phyloP scores from a whole-genome alignment of 2,888 invertebrate species.

The Ichneumon xanthorius region DNA sequence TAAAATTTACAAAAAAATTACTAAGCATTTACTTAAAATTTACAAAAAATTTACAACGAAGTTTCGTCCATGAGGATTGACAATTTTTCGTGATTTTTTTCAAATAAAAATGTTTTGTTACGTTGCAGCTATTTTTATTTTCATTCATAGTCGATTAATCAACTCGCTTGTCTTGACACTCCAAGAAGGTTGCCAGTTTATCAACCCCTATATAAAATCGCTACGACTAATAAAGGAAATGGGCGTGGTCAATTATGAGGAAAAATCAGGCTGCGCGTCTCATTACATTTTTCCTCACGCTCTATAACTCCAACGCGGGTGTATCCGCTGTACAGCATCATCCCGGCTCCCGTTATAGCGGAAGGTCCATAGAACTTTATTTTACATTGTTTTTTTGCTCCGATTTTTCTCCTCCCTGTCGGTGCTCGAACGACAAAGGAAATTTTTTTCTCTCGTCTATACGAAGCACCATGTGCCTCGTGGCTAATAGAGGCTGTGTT shows the following conservation, averaged over 20 bases:
- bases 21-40: too few species aligned
- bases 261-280: slow-evolving; percentile 71
- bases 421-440: slow-evolving; percentile 56
- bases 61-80: neutral
- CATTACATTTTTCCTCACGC: slow-evolving; percentile 69
- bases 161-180: neutral
- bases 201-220: slow-evolving; percentile 48
- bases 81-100: neutral
- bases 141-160: neutral
- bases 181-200: slow-evolving; percentile 1
- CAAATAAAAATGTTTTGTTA: neutral
- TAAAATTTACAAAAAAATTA: too few species aligned
- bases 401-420: slow-evolving; percentile 2
- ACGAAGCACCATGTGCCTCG: slow-evolving; percentile 36
- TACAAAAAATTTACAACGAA: neutral
- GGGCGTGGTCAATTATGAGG: slow-evolving; percentile 66
- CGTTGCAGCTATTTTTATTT: neutral
- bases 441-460: slow-evolving; percentile 52
- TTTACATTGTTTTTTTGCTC: slow-evolving; percentile 39
- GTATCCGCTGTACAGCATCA: neutral
- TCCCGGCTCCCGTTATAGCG: slow-evolving; percentile 12
- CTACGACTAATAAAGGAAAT: slow-evolving; percentile 57
- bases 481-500: slow-evolving; percentile 32
- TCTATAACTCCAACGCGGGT: slow-evolving; percentile 40
- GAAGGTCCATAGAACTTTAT: slow-evolving; percentile 45